Percentiles rank a stretch among this genome's conserved stretches.
Conservation (phyloP, 2,113 vertebrate genomes). For the Heloderma charlesbogerti region DNA sequence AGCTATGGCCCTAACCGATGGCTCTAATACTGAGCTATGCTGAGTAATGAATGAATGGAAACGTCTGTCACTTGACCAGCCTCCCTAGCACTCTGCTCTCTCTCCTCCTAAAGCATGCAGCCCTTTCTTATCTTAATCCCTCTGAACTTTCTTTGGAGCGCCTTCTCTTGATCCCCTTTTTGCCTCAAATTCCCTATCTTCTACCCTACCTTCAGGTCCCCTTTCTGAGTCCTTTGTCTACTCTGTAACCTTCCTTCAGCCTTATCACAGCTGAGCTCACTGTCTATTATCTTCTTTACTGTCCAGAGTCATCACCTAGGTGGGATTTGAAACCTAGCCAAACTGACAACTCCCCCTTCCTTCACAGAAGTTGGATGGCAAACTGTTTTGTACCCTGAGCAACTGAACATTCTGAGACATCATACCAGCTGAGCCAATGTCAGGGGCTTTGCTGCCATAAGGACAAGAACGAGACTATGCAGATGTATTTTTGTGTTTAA, state of each 20-base stretch:
- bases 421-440: neutral
- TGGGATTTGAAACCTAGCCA: neutral
- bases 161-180: neutral
- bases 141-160: neutral
- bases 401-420: neutral
- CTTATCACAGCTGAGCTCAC: neutral
- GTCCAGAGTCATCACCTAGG: neutral
- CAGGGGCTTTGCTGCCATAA: neutral
- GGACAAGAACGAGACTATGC: too few species aligned
- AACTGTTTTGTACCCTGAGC: neutral
- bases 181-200: neutral
- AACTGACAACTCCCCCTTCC: neutral
- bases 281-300: neutral
- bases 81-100: neutral
- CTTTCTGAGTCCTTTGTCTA: neutral
- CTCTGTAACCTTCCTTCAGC: neutral
- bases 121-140: neutral
- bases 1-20: too few species aligned
- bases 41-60: too few species aligned
- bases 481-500: neutral
- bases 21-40: too few species aligned
- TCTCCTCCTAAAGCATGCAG: neutral
- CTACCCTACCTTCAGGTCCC: neutral
- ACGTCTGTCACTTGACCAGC: neutral
- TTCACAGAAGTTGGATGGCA: neutral